A percentile compares a stretch with the other conserved stretches of the same genome.
These are phyloP conservation scores for Netelia inedita DNA, from an alignment of 2,888 invertebrate genomes.

Conservation along the genomic window DNA sequence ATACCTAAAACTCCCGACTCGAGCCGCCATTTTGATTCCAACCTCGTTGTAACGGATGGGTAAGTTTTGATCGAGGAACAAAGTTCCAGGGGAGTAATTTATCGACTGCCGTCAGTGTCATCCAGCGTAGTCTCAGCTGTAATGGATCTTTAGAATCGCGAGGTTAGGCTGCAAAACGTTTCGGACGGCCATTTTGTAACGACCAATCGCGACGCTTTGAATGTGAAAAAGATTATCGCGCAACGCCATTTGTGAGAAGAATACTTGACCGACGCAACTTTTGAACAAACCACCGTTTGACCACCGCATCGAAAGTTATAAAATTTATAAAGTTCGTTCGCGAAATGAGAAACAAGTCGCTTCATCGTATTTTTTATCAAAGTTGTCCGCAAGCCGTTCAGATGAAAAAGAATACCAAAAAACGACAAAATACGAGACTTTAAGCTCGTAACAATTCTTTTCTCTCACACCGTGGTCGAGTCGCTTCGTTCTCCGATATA, in stretches of 20 bases:
- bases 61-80: not conserved
- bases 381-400: not conserved
- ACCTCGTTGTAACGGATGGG: not conserved
- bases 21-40: constrained; percentile 7
- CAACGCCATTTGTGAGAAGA: no score
- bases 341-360: no score
- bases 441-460: constrained; percentile 54
- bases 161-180: not conserved
- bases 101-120: not conserved
- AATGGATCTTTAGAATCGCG: not conserved
- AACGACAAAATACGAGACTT: not conserved
- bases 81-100: not conserved
- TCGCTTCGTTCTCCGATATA: constrained; percentile 32
- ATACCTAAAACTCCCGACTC: not conserved
- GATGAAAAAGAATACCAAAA: constrained; percentile 2
- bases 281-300: no score
- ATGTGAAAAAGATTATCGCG: no score
- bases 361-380: no score
- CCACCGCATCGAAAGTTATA: no score
- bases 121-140: not conserved
- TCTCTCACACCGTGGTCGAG: constrained; percentile 25
- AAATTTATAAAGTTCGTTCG: no score
- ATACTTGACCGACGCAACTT: no score
- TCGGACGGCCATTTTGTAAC: not conserved
- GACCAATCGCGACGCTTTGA: not conserved